Conservation (phyloP, 2,113 vertebrate genomes). For the Trematomus loennbergii region DNA sequence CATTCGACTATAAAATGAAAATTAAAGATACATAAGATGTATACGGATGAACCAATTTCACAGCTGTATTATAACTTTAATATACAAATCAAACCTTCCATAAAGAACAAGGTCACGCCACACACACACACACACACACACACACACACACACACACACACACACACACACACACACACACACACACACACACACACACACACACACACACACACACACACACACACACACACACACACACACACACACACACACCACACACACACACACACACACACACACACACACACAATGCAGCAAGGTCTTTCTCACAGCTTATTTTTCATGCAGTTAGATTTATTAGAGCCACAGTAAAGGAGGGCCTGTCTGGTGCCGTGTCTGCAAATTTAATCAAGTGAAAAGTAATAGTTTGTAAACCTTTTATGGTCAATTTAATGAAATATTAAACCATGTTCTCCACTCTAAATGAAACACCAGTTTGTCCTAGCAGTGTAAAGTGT, state of each 20-base stretch:
- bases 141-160: not conserved
- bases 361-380: conserved; percentile 2
- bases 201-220: conserved; percentile 24
- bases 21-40: not conserved
- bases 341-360: conserved; percentile 5
- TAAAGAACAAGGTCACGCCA: conserved; percentile 5
- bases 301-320: conserved; percentile 7
- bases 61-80: not conserved
- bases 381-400: conserved; percentile 39
- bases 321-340: conserved; percentile 8
- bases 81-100: not conserved
- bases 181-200: conserved; percentile 15
- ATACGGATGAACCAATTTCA: not conserved
- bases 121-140: not conserved
- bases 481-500: not conserved
- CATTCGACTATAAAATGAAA: not conserved
- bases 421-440: conserved; percentile 32
- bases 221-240: not conserved
- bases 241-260: no score
- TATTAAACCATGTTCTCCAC: conserved; percentile 4
- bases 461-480: conserved; percentile 10
- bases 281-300: no score
- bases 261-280: no score
- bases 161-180: conserved; percentile 1
- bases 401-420: conserved; percentile 30